Base-by-base conservation (phyloP, 2,888 invertebrate genomes). In the Exocentrus adspersus region DNA sequence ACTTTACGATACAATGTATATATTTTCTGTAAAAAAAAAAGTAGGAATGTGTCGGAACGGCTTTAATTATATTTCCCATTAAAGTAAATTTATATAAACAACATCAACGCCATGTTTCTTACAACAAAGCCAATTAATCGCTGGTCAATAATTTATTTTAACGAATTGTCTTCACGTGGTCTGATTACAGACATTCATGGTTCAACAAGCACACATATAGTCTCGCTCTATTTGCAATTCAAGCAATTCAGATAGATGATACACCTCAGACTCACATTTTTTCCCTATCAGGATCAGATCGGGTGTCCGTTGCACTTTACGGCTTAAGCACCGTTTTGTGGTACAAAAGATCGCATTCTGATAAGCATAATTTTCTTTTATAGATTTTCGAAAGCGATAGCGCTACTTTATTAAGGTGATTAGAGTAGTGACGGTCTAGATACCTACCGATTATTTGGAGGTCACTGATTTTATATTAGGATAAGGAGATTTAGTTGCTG, bases 181-280 rank as follows among this genome's bases (percentile, higher is more conserved):
- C 69, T 71, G 65, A 72, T 73, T 73, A 73, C 71, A 70, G 68
- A 60, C 60, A 65, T 72, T 74, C 70, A 70, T 70, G 75, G 75
- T 74, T 75, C 73, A 74, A 60, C 69, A 69, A 68, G 62, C 64
- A 62, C 67, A 67, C 69, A 70, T 65, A 68, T 67, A 68, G 72
- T 72, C 69, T 58, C 75, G 75, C 72, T 74, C 75, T 72, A 72
- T 68, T 75, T 71, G 64, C 51, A 58, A 53, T 52, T 50, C 60
- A 60, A 62, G 63, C 65, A 56, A 68, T 67, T 53, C 45, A 61
- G 59, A 68, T 68, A 65, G 65, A 67, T 70, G 65, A 69, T 63
- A 67, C 51, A 54, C 54, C 32, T 57, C n/a, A 20, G 30, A 28
- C 46, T 46, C 28, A 32, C 32, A 54, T 17, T 46, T 57, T 57